Base-by-base conservation (phyloP, 2,888 invertebrate genomes). In the Parelbella ahira region DNA sequence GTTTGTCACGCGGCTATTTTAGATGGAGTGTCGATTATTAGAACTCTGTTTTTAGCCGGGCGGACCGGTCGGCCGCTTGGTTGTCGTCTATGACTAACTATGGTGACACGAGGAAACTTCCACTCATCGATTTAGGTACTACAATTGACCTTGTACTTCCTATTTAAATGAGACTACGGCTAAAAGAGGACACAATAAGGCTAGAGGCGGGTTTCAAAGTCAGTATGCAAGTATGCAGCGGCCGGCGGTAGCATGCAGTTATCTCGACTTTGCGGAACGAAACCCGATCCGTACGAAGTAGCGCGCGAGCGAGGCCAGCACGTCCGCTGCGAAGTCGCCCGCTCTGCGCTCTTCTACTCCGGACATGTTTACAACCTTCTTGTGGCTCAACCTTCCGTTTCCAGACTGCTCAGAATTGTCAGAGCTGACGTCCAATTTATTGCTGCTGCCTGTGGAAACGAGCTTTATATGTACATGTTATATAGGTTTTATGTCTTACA, bases 1-100 rank as follows among this genome's bases (percentile, higher is more conserved):
- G 76, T 84, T 86, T 84, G 86, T 86, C 83, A 82, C 78, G 68
- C 65, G 68, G 68, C 81, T 84, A 84, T 86, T 87, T 87, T 79
- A 70, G 77, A 82, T 78, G 24, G 32, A 75, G 76, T 78, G 84
- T 82, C 82, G 80, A 86, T 83, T 84, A 84, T 84, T 83, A 81
- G 83, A 83, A 76, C 71, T 56, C 79, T 67, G 73, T 68, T 76
- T 84, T 79, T 80, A 83, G 83, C 61, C 53, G 54, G 58, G 57
- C 62, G 70, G 59, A 63, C 63, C 68, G 58, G 67, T 59, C 60
- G 64, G 60, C 58, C 54, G 56, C 60, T 56, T 58, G 62, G 57
- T 58, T 53, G 54, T 60, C 58, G 48, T 53, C 19, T 55, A 54
- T 78, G 78, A 78, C 75, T 81, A 77, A 78, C 55, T 42, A 39